Evolutionary conservation across 2,113 vertebrate genomes (phyloP).

Genomic region (Holacanthus passer): DNA sequence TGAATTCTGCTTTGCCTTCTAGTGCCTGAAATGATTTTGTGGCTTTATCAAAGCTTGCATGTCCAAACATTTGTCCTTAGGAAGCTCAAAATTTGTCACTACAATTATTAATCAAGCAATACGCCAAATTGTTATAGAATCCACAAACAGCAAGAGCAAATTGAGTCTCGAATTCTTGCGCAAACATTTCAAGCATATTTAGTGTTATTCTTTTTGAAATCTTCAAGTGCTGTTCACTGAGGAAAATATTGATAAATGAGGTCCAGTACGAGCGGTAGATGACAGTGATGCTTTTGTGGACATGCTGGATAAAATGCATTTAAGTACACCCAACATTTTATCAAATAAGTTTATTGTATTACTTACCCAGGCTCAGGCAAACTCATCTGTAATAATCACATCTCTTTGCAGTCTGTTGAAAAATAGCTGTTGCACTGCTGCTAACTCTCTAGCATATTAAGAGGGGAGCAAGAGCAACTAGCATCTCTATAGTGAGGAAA

Average conservation of each 20-base stretch:
- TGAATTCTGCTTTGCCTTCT: conserved; percentile 20
- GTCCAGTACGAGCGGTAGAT: conserved; percentile 57
- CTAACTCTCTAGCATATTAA: conserved; percentile 73
- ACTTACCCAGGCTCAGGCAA: conserved; percentile 70
- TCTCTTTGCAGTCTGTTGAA: conserved; percentile 72
- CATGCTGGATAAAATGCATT: conserved; percentile 54
- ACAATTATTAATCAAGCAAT: conserved; percentile 4
- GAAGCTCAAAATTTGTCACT: conserved; percentile 2
- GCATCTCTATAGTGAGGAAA: conserved; percentile 55
- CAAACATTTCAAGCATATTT: conserved; percentile 40
- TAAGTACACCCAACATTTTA: conserved; percentile 71
- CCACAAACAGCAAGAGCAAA: conserved; percentile 14
- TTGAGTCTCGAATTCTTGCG: conserved; percentile 13
- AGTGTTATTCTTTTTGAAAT: conserved; percentile 19
- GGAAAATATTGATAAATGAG: conserved; percentile 71
- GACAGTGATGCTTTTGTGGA: conserved; percentile 66
- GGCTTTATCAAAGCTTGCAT: conserved; percentile 9
- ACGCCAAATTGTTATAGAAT: conserved; percentile 8
- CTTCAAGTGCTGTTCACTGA: conserved; percentile 13
- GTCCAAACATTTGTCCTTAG: not conserved
- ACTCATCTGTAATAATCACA: conserved; percentile 77
- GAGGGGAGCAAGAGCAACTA: conserved; percentile 50
- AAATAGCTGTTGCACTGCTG: conserved; percentile 68
- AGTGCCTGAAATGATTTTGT: not conserved
- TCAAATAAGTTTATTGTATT: conserved; percentile 76